Evolutionary conservation across 2,113 vertebrate genomes (phyloP).

Genomic region (Apistogramma diplotaenia): DNA sequence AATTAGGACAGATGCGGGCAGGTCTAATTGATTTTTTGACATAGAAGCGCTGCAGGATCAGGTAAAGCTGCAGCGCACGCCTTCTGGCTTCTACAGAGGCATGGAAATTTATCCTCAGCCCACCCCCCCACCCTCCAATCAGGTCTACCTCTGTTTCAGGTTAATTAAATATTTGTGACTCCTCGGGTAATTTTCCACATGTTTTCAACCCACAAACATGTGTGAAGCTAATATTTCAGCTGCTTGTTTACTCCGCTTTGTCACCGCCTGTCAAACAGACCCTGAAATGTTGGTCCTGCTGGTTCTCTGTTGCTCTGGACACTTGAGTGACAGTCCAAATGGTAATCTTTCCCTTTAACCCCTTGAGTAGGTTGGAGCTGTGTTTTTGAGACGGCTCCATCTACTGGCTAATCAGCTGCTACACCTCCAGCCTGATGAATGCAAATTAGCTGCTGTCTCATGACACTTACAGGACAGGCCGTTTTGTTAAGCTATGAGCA

Average conservation of each 20-base stretch:
- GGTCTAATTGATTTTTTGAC: conserved; percentile 64
- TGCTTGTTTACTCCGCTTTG: background rate
- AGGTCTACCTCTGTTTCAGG: background rate
- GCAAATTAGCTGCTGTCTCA: conserved; percentile 29
- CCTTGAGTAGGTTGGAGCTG: conserved; percentile 12
- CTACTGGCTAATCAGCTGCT: conserved; percentile 76
- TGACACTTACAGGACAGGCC: conserved; percentile 1
- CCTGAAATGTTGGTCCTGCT: background rate
- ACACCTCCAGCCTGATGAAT: conserved; percentile 53
- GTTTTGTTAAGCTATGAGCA: conserved; percentile 16
- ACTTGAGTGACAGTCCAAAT: conserved; percentile 38
- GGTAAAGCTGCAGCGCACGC: conserved; percentile 7
- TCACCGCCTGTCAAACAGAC: background rate
- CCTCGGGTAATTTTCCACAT: background rate
- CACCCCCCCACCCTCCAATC: background rate
- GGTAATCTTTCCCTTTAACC: conserved; percentile 17
- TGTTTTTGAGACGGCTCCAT: conserved; percentile 69
- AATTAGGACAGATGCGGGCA: conserved; percentile 60
- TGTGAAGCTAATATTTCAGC: background rate
- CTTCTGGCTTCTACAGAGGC: background rate
- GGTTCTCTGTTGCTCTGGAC: background rate
- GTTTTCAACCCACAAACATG: background rate
- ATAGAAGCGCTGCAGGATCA: background rate
- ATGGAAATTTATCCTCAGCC: background rate
- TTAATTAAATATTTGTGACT: background rate